phyloP scores from a whole-genome alignment of 2,888 invertebrate species.

The Carterocephalus palaemon region DNA sequence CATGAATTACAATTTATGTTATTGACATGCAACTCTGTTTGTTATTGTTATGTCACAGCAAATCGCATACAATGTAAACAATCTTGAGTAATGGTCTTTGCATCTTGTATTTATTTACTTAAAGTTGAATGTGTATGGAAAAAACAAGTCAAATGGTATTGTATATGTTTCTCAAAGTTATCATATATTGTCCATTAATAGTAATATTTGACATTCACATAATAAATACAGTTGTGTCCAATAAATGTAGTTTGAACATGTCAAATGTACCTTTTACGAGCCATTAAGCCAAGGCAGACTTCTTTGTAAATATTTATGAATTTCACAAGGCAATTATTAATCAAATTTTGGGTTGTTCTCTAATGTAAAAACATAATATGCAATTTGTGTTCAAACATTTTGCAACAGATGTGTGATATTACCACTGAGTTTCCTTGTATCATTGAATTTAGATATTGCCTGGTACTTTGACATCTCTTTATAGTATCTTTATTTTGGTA shows the following conservation, averaged over 20 bases:
- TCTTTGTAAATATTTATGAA: constrained; percentile 54
- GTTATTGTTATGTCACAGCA: constrained; percentile 62
- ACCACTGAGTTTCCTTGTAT: too few species aligned
- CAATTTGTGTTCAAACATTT: constrained; percentile 27
- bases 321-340: constrained; percentile 53
- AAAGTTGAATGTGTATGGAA: not conserved
- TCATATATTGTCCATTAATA: too few species aligned
- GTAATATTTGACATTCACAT: too few species aligned
- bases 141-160: too few species aligned
- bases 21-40: constrained; percentile 53
- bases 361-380: constrained; percentile 29
- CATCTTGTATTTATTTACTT: constrained; percentile 25
- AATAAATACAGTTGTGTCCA: too few species aligned
- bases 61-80: constrained; percentile 68
- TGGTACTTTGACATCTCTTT: too few species aligned
- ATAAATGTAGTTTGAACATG: too few species aligned
- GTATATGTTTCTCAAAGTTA: too few species aligned
- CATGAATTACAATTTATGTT: constrained; percentile 14
- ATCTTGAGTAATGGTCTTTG: constrained; percentile 49
- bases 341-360: constrained; percentile 37
- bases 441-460: too few species aligned
- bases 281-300: constrained; percentile 55
- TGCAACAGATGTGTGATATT: constrained; percentile 17
- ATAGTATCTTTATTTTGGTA: too few species aligned
- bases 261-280: constrained; percentile 31